phyloP scores from a whole-genome alignment of 2,113 vertebrate genomes.

The Myotis yumanensis region DNA sequence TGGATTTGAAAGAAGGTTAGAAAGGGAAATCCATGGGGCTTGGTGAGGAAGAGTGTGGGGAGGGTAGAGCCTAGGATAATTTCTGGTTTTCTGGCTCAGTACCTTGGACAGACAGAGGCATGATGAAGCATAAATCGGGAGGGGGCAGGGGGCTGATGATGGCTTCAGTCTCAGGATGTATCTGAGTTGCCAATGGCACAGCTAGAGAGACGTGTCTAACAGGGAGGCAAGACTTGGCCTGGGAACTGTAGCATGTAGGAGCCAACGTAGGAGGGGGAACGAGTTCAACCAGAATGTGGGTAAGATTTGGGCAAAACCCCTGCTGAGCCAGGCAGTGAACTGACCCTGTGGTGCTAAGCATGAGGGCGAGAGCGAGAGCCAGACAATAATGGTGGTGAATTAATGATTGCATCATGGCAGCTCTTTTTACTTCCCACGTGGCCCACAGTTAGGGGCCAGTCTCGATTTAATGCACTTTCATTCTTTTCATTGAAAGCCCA shows the following conservation, averaged over 20 bases:
- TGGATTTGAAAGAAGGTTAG: neutral
- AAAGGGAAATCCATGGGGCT: neutral
- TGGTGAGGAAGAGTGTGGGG: neutral
- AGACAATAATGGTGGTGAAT: too few relatives aligned
- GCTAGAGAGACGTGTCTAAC: neutral
- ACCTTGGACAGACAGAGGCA: neutral
- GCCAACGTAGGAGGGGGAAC: neutral
- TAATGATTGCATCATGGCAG: too few relatives aligned
- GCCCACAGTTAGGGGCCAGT: neutral
- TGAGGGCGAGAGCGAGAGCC: neutral
- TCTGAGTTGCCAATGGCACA: neutral
- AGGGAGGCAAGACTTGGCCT: neutral
- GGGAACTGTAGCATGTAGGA: neutral
- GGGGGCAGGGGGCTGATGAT: neutral
- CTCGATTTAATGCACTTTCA: neutral
- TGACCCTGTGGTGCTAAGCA: neutral
- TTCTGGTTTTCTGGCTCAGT: neutral
- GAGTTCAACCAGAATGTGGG: neutral
- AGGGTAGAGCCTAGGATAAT: neutral
- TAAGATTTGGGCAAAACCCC: neutral
- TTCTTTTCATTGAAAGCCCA: neutral
- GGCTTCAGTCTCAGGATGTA: neutral
- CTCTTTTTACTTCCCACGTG: neutral
- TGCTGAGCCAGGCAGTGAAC: neutral
- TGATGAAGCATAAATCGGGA: too few relatives aligned